Base-by-base conservation (phyloP, 2,888 invertebrate genomes). In the Schizotus pectinicornis region DNA sequence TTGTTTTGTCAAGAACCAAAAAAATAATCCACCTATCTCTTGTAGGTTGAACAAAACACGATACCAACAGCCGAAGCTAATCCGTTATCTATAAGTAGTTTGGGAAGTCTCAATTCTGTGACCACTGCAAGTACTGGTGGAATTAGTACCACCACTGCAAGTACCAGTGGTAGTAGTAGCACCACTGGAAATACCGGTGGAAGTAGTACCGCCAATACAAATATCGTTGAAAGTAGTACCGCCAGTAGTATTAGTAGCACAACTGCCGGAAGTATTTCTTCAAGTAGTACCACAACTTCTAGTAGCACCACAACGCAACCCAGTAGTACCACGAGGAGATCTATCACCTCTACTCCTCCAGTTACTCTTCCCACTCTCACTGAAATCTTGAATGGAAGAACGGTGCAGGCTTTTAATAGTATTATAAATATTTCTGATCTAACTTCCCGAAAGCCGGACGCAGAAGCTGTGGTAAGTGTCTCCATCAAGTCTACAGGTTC, bases 381-480 rank as follows among this genome's bases (percentile, higher is more conserved):
- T 76, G 84, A 85, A 77, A 82, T 86, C 79, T 80, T 86, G 80
- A 83, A 84, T 79, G 84, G 83, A 79, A 85, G 83, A 81, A 81
- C 85, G 75, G 81, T 85, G 74, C 82, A 83, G 70, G 85, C 84
- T 66, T 83, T 82, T 79, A 84, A 83, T 81, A 83, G 70, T 61
- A 72, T 86, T 79, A 82, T 85, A 70, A 83, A 82, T 80, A 81
- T 68, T 45, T 69, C 71, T 8, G 61, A 58, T 42, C 39, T 56
- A 7, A 54, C 7, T 46, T 35, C 38, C 53, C 64, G 84, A 81
- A 84, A 84, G 77, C 79, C 85, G 79, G 82, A 84, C 79, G 83
- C 85, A 75, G 85, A 85, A 82, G 83, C 84, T 77, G 82, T 84
- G 84, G 86, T 86, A 83, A 83, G 74, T 58, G 47, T 35, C 9